phyloP scores from a whole-genome alignment of 2,797 vertebrate genomes.

The Protonibea diacanthus region DNA sequence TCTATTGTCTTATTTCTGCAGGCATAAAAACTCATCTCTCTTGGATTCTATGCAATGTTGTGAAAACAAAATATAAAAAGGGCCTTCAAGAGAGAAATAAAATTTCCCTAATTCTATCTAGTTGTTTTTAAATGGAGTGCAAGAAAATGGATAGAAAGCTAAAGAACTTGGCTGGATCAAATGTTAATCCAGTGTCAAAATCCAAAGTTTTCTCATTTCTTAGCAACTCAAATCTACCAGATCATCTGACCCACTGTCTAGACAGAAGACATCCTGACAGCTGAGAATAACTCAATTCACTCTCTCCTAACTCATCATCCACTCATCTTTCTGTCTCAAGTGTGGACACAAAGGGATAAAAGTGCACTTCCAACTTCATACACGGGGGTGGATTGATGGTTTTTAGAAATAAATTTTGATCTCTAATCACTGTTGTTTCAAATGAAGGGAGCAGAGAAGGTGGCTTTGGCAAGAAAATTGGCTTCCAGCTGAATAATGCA shows the following conservation, averaged over 20 bases:
- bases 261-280: constrained; percentile 59
- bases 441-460: constrained; percentile 54
- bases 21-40: neutral
- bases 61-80: neutral
- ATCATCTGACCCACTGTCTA: constrained; percentile 70
- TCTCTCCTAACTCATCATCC: constrained; percentile 52
- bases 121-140: neutral
- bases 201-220: constrained; percentile 48
- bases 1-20: constrained; percentile 9
- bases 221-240: constrained; percentile 62
- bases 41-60: neutral
- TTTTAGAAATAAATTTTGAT: constrained; percentile 45
- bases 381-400: constrained; percentile 52
- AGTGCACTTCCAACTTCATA: constrained; percentile 55
- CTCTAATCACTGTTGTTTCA: constrained; percentile 62
- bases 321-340: constrained; percentile 47
- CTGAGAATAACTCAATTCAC: constrained; percentile 56
- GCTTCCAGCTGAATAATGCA: constrained; percentile 72
- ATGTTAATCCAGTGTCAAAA: constrained; percentile 48
- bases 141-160: constrained; percentile 5
- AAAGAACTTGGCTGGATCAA: constrained; percentile 18
- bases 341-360: constrained; percentile 37
- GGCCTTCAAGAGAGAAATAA: neutral
- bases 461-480: constrained; percentile 62
- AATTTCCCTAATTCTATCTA: neutral